Percentiles rank a stretch among this genome's conserved stretches.
Conservation (phyloP, 2,888 invertebrate genomes). For the Strigamia crassipes region DNA sequence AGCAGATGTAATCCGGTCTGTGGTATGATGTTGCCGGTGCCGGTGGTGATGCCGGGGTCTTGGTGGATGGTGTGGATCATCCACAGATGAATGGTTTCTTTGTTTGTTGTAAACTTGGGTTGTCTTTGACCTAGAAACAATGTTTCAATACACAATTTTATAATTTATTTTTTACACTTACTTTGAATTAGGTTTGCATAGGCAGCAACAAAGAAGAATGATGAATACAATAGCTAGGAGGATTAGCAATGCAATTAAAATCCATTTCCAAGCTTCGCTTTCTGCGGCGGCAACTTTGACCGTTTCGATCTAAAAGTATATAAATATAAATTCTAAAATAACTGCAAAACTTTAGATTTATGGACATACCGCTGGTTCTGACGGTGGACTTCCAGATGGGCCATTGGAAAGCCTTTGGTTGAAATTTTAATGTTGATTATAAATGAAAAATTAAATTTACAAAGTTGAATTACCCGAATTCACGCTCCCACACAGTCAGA, state of each 20-base stretch:
- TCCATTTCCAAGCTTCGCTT: constrained; percentile 50
- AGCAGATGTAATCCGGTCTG: constrained; percentile 31
- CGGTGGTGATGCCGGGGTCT: constrained; percentile 36
- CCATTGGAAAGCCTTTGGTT: neutral
- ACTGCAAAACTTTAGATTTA: neutral
- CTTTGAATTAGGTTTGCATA: constrained; percentile 46
- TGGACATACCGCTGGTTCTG: neutral
- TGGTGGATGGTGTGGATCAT: neutral
- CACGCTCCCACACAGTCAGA: constrained; percentile 12
- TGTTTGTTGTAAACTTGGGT: constrained; percentile 16
- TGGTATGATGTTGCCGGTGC: constrained; percentile 22
- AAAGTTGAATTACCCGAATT: neutral
- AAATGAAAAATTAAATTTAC: neutral
- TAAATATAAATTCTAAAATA: neutral
- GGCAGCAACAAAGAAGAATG: constrained; percentile 49
- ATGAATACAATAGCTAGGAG: constrained; percentile 48
- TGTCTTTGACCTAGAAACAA: neutral
- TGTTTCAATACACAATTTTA: neutral
- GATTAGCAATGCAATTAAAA: constrained; percentile 49
- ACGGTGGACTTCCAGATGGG: neutral
- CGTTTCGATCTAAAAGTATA: neutral
- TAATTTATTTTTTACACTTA: neutral
- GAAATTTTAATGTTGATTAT: too few relatives aligned
- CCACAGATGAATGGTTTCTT: neutral
- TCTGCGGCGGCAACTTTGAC: neutral